Evolutionary conservation across 2,797 vertebrate species (phyloP), one percentile per base, ranked within the genome.

Genomic region (Erethizon dorsatum): DNA sequence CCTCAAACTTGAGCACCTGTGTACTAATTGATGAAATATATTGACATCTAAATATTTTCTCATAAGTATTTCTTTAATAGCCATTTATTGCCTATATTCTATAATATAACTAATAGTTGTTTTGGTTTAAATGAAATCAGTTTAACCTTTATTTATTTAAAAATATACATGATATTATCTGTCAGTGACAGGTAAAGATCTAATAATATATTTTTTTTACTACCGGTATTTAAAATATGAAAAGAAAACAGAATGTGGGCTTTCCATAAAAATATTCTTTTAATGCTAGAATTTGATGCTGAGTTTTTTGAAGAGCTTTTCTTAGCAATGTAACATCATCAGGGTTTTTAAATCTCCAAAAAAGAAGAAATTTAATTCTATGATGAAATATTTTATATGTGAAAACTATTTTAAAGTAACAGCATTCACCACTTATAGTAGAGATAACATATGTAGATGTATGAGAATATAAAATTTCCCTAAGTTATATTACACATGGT

Each of bases 81-180:
- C 97, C 75, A 69, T 87, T 77, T 90, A 65, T 92, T 90, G 85
- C 80, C 82, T 98, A 90, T 98, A 95, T 98, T 97, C 98, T 98
- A 98, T 85, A 96, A 98, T 97, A 97, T 97, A 94, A 97, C 97
- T 96, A 98, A 97, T 89, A 93, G 95, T 98, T 98, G 97, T 84
- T 73, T 4, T 97, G 96, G 82, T 91, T 98, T 82, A 65, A 95
- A 1, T 6, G 47, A 33, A 98, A 97, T 97, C 96, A 97, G 54
- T 96, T 95, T 98, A 97, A 98, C 96, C 97, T 98, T 98, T 97
- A 96, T 96, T 97, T 97, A 95, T 96, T 98, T 97, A 93, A 98
- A 97, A 98, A 69, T 80, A 83, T 69, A 91, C 96, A 96, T 94
- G 93, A 94, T 97, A 96, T 93, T 84, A 94, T 97, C 73, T 97